phyloP scores from a whole-genome alignment of 2,888 invertebrate species.

The Dynastes hyllus region DNA sequence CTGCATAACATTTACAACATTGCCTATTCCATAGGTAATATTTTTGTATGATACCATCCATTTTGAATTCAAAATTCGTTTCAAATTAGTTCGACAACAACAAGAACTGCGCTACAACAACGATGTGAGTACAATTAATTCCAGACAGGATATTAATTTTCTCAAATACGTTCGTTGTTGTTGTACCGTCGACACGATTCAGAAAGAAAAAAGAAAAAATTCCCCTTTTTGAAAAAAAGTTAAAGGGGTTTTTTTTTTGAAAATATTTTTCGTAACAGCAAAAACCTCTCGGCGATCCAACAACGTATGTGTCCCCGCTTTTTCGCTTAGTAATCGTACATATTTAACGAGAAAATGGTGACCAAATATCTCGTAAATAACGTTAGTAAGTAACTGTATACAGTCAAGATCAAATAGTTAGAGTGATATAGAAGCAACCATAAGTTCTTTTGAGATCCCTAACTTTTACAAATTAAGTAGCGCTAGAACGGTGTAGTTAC shows the following conservation, averaged over 20 bases:
- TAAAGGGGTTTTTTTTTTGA: too few species aligned
- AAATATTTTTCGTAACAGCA: conserved; percentile 21
- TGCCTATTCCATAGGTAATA: not conserved
- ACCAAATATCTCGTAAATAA: not conserved
- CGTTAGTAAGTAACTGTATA: conserved; percentile 1
- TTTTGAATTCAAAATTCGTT: conserved; percentile 2
- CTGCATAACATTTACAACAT: not conserved
- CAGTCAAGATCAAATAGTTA: not conserved
- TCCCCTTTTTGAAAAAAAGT: conserved; percentile 3
- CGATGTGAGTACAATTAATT: conserved; percentile 11
- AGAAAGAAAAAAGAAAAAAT: not conserved
- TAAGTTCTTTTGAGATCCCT: too few species aligned
- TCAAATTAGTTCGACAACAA: not conserved
- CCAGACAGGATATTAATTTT: conserved; percentile 28
- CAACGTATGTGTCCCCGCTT: not conserved
- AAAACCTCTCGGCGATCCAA: not conserved
- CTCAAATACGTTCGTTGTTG: conserved; percentile 4
- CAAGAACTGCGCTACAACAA: not conserved
- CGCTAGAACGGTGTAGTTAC: too few species aligned
- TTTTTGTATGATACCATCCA: not conserved
- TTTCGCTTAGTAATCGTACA: conserved; percentile 24
- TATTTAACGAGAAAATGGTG: conserved; percentile 23
- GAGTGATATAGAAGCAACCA: too few species aligned
- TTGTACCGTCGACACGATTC: not conserved
- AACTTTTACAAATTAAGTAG: too few species aligned